Base-by-base conservation (phyloP, 2,797 vertebrate species). In the Pygocentrus nattereri region DNA sequence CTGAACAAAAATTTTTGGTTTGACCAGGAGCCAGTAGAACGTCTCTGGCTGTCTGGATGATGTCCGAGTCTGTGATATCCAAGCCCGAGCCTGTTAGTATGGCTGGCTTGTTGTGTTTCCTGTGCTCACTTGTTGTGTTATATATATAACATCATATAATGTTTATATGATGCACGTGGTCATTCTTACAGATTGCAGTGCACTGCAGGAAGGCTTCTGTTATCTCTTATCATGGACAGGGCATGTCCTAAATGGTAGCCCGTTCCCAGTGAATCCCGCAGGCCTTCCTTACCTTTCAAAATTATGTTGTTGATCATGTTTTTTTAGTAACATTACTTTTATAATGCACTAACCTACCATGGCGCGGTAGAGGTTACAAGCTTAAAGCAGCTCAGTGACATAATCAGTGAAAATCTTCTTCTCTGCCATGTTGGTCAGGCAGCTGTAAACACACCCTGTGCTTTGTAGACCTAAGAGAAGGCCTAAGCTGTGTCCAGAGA, bases 1-100 rank as follows among this genome's bases (percentile, higher is more conserved):
- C 27, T n/a, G 54, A 64, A 13, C 58, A 62, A 82, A 82, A 76
- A 77, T 76, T 69, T 76, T 76, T 70, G 67, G 80, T 71, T 76
- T 82, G 67, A 76, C 54, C 31, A 54, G 13, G 65, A 71, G 80
- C 74, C 74, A 76, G 58, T 54, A 41, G 58, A 82, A 72, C 62
- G 47, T 15, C 54, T 75, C 74, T 62, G 64, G 54, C 65, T 31
- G 47, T 47, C 74, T 38, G 47, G 64, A n/a, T 54, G 70, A 62
- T 71, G 27, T 64, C 31, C n/a, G 69, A 6, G 27, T 47, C 41
- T 16, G 41, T 80, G 27, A 54, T 65, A 49, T 25, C 23, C 1
- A 19, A n/a, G 59, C 21, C 64, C 18, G 19, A 15, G 34, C 16
- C 64, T 23, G 38, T 23, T 72, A 72, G 80, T 49, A 67, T 44